Conservation (phyloP, 2,888 invertebrate genomes). For the Orthosia incerta region DNA sequence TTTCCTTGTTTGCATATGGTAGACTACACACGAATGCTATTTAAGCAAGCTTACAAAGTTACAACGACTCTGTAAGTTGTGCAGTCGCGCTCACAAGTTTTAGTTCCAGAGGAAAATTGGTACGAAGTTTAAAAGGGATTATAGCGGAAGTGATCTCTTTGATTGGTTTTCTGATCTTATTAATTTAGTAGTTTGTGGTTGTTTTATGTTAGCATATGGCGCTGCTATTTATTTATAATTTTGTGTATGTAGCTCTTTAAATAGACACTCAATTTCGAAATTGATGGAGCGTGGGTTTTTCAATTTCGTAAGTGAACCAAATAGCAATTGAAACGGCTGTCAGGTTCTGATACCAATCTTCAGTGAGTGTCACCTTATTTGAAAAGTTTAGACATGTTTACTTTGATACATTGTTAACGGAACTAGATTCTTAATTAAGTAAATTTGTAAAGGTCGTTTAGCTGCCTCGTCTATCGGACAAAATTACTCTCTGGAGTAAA, state of each 20-base stretch:
- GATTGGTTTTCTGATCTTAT: conserved; percentile 47
- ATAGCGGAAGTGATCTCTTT: conserved; percentile 30
- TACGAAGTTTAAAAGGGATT: conserved; percentile 37
- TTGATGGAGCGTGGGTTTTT: conserved; percentile 27
- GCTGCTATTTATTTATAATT: conserved; percentile 12
- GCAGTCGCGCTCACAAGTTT: conserved; percentile 42
- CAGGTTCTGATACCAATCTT: conserved; percentile 19
- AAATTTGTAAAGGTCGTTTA: background rate
- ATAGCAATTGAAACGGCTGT: conserved; percentile 32
- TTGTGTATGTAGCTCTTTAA: conserved; percentile 24
- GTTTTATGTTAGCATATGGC: conserved; percentile 47
- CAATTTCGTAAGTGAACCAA: conserved; percentile 27
- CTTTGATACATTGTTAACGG: conserved; percentile 1
- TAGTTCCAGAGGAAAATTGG: conserved; percentile 40
- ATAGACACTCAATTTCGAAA: conserved; percentile 33
- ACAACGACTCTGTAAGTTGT: conserved; percentile 39
- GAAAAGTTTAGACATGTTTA: conserved; percentile 4
- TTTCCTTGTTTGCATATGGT: conserved; percentile 35
- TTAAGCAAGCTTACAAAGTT: conserved; percentile 48
- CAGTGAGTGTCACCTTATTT: conserved; percentile 6
- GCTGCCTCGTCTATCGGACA: background rate
- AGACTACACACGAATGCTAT: conserved; percentile 38
- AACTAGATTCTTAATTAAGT: background rate
- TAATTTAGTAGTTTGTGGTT: conserved; percentile 38
- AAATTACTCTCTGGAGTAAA: background rate